Evolutionary conservation across 2,888 invertebrate species (phyloP).

Genomic region (Metacarcinus magister): DNA sequence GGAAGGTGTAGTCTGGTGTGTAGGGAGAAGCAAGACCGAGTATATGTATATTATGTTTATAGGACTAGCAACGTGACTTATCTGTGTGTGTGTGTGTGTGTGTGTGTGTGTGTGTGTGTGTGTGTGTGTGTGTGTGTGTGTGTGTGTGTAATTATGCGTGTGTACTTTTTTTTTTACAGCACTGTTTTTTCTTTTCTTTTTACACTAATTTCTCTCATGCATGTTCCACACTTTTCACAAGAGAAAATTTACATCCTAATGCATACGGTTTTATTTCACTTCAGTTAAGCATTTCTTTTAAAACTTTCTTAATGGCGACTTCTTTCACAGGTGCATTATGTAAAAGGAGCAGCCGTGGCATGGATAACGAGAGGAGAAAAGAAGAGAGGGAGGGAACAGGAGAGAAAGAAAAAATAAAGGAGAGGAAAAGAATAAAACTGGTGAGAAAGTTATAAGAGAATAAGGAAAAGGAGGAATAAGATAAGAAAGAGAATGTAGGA

Average conservation of each 20-base stretch:
- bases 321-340: slow-evolving; percentile 27
- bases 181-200: neutral
- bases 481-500: neutral
- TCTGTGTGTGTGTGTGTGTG: too few relatives aligned
- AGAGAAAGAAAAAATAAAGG: neutral
- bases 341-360: neutral
- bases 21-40: neutral
- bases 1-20: slow-evolving; percentile 19
- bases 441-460: neutral
- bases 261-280: neutral
- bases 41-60: neutral
- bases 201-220: neutral
- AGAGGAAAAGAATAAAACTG: neutral
- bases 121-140: neutral
- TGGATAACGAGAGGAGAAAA: neutral
- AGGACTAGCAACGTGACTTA: neutral
- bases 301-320: neutral
- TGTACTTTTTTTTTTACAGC: neutral
- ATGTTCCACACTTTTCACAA: neutral
- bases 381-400: neutral
- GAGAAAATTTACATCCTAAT: neutral
- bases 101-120: too few relatives aligned
- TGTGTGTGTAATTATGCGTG: neutral
- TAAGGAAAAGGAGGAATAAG: neutral
- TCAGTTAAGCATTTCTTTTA: neutral